Conservation (phyloP, 2,113 vertebrate genomes). For the Notothenia rossii region DNA sequence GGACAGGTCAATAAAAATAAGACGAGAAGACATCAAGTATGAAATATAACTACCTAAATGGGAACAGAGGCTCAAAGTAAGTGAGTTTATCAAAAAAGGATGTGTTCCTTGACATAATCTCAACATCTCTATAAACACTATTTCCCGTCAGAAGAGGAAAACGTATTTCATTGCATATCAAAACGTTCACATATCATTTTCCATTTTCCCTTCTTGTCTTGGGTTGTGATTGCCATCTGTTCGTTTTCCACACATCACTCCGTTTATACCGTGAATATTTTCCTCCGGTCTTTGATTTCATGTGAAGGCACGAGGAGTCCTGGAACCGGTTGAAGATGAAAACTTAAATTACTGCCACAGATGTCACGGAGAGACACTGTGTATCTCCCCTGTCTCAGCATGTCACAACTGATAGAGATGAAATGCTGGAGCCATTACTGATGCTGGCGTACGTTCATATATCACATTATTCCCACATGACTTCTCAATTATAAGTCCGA, state of each 20-base stretch:
- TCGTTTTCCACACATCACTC: conserved; percentile 55
- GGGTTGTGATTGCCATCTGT: conserved; percentile 52
- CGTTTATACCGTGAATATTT: conserved; percentile 66
- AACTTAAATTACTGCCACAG: conserved; percentile 68
- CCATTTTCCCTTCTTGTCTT: neutral
- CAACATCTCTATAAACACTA: conserved; percentile 64
- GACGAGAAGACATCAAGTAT: no score
- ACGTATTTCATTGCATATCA: conserved; percentile 12
- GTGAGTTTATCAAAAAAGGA: conserved; percentile 41
- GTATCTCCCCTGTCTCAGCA: conserved; percentile 35
- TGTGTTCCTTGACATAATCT: conserved; percentile 62
- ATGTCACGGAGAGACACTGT: conserved; percentile 47
- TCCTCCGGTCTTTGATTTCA: conserved; percentile 42
- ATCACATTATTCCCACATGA: conserved; percentile 32
- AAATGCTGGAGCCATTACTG: conserved; percentile 10
- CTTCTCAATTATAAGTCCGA: conserved; percentile 15
- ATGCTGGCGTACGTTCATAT: conserved; percentile 11
- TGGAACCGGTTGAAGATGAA: conserved; percentile 49
- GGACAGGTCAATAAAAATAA: no score
- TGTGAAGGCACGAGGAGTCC: conserved; percentile 41
- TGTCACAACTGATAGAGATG: conserved; percentile 43
- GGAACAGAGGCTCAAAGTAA: no score
- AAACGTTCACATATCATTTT: conserved; percentile 49
- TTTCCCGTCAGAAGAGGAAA: conserved; percentile 53
- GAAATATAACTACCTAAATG: no score